These are phyloP conservation scores for Potamarius usumacintae DNA, from an alignment of 2,113 vertebrate species.

Conservation along the genomic window DNA sequence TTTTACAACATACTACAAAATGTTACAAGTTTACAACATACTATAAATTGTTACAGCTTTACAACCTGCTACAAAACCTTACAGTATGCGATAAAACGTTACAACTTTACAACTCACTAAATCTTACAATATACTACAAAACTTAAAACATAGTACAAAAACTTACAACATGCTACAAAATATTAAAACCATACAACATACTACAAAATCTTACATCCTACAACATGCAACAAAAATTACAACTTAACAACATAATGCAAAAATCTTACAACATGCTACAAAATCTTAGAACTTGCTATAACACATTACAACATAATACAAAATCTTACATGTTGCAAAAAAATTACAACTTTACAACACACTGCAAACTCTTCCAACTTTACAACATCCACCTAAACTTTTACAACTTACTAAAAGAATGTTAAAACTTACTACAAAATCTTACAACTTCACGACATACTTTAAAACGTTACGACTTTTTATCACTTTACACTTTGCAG, in stretches of 20 bases:
- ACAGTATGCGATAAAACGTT: neutral
- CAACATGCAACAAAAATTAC: neutral
- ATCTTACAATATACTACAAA: neutral
- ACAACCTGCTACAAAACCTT: neutral
- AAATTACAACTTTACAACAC: neutral
- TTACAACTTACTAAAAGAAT: neutral
- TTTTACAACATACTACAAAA: neutral
- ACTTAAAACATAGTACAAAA: neutral
- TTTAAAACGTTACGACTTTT: neutral
- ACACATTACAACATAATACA: neutral
- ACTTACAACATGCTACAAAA: neutral
- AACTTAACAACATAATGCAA: neutral
- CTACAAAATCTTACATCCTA: neutral
- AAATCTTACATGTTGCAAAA: neutral
- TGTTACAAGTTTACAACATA: neutral
- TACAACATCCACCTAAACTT: neutral
- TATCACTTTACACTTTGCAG: neutral
- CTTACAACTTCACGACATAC: neutral
- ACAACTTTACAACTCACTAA: neutral
- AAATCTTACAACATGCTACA: neutral
- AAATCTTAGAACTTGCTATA: neutral
- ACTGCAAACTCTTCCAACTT: neutral
- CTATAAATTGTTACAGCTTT: neutral
- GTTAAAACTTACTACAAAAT: neutral
- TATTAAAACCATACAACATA: neutral